Evolutionary conservation across 2,113 vertebrate species (phyloP).

Genomic region (Nyctibius bracteatus): DNA sequence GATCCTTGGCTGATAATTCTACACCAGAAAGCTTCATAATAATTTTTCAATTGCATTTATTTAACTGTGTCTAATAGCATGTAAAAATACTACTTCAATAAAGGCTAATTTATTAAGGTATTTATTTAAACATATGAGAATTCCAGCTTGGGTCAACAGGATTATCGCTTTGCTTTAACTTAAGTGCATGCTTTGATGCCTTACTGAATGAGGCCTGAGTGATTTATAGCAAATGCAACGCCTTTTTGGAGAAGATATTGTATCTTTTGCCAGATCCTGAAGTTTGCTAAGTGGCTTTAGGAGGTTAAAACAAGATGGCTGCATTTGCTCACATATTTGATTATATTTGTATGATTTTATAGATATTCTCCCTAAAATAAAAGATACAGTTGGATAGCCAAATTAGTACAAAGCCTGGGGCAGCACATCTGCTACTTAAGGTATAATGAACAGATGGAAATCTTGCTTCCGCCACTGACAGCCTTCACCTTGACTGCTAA

Average conservation of each 20-base stretch:
- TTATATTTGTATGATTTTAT: not conserved
- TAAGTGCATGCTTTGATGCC: not conserved
- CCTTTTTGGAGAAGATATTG: not conserved
- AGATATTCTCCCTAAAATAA: not conserved
- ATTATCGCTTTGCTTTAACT: not conserved
- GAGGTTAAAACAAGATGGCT: not conserved
- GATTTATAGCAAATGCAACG: not conserved
- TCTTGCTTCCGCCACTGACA: not conserved
- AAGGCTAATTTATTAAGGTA: not conserved
- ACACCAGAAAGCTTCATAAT: not conserved
- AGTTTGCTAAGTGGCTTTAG: not conserved
- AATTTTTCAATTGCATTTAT: not conserved
- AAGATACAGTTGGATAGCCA: not conserved
- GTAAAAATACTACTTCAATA: not conserved
- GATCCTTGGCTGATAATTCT: not conserved
- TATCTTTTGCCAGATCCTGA: not conserved
- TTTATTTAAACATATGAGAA: not conserved
- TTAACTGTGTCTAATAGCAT: not conserved
- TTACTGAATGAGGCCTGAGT: not conserved
- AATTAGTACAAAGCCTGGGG: conserved; percentile 7
- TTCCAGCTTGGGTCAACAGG: not conserved
- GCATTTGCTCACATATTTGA: not conserved
- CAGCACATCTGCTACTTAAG: conserved; percentile 3
- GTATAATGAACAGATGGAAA: conserved; percentile 25
- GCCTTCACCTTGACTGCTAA: not conserved